Evolutionary conservation across 1,140 invertebrate species (phyloP).

Genomic region (Latrodectus geometricus): DNA sequence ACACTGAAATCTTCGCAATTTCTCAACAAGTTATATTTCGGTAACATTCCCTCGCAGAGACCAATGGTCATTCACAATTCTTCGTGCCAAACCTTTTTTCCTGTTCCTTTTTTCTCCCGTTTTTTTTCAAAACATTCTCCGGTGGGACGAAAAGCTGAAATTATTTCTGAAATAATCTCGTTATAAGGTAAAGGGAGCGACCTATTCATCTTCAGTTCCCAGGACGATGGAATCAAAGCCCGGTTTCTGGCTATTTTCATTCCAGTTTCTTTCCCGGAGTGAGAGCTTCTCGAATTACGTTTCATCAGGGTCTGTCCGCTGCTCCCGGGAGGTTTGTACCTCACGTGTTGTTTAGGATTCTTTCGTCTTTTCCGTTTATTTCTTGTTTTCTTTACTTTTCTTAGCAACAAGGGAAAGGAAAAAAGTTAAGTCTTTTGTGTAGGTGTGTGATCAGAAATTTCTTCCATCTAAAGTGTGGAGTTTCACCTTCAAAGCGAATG

Average conservation of each 20-base stretch:
- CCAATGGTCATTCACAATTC: slow-evolving; percentile 22
- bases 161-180: slow-evolving; percentile 56
- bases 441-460: slow-evolving; percentile 25
- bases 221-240: slow-evolving; percentile 52
- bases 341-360: slow-evolving; percentile 39
- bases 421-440: slow-evolving; percentile 14
- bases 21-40: slow-evolving; percentile 32
- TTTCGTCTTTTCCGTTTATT: neutral
- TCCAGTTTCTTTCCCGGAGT: slow-evolving; percentile 7
- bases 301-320: slow-evolving; percentile 35
- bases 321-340: slow-evolving; percentile 40
- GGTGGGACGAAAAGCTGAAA: neutral
- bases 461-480: slow-evolving; percentile 3
- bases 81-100: neutral
- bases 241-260: slow-evolving; percentile 44
- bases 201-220: slow-evolving; percentile 54
- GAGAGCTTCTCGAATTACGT: slow-evolving; percentile 53
- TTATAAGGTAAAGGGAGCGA: slow-evolving; percentile 21
- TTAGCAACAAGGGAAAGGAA: neutral
- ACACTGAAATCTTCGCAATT: neutral
- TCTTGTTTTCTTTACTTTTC: neutral
- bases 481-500: neutral
- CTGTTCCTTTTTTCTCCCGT: no score
- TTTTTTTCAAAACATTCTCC: neutral
- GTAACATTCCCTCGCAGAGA: neutral